phyloP scores from a whole-genome alignment of 2,113 vertebrate genomes.

The Scomber japonicus region DNA sequence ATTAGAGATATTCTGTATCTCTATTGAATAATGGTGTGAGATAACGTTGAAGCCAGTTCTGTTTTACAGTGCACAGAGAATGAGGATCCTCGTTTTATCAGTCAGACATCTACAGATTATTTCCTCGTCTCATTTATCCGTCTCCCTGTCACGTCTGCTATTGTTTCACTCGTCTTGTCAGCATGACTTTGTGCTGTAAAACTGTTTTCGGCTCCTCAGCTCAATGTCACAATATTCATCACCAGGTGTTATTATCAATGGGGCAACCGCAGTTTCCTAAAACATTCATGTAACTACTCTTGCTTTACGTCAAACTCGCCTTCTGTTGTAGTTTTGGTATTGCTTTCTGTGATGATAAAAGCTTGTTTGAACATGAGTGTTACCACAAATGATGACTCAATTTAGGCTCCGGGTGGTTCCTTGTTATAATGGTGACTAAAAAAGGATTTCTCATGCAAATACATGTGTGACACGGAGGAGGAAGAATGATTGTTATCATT shows the following conservation, averaged over 20 bases:
- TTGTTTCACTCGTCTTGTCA: not conserved
- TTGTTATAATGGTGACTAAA: not conserved
- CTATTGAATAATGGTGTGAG: too few species aligned
- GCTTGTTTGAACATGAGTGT: not conserved
- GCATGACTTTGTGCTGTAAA: not conserved
- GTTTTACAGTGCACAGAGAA: not conserved
- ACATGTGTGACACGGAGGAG: not conserved
- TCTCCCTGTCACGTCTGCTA: not conserved
- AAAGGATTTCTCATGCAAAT: slow-evolving; percentile 38
- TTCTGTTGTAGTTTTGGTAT: slow-evolving; percentile 25
- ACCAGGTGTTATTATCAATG: slow-evolving; percentile 1
- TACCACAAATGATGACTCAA: slow-evolving; percentile 26
- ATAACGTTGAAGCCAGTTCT: not conserved
- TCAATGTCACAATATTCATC: not conserved
- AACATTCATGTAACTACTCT: slow-evolving; percentile 9
- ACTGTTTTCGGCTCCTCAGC: not conserved
- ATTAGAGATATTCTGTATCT: too few species aligned
- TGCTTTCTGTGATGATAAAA: slow-evolving; percentile 16
- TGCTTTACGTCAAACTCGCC: slow-evolving; percentile 13
- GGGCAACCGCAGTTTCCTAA: slow-evolving; percentile 8
- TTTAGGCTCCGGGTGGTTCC: not conserved
- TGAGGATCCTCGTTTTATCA: not conserved
- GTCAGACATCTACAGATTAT: not conserved
- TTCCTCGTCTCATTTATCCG: not conserved
- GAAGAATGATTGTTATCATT: slow-evolving; percentile 38